A percentile compares a stretch with the other conserved stretches of the same genome.
Conservation (phyloP, 2,113 vertebrate genomes). For the Grammomys surdaster region DNA sequence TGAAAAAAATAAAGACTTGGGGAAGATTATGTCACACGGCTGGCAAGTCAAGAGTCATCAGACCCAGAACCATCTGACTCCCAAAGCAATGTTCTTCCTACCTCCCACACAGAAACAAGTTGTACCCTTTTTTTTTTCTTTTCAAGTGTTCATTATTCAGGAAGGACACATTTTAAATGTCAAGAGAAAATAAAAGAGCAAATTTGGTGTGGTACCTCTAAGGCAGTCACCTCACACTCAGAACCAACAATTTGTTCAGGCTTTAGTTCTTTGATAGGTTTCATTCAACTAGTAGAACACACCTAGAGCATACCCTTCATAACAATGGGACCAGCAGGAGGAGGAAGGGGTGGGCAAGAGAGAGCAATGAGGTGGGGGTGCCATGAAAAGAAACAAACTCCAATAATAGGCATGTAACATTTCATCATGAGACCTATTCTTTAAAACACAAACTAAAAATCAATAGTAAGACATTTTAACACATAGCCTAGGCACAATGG, state of each 20-base stretch:
- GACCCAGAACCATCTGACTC: not conserved
- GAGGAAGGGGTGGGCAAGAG: no score
- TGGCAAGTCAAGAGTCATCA: constrained; percentile 6
- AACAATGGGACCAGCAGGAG: not conserved
- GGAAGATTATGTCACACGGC: not conserved
- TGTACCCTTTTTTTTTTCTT: not conserved
- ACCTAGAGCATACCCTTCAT: not conserved
- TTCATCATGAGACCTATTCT: not conserved
- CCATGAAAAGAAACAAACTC: not conserved
- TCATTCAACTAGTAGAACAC: not conserved
- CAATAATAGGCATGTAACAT: not conserved
- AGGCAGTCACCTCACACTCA: not conserved
- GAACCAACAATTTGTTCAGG: not conserved
- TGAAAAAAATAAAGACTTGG: constrained; percentile 49
- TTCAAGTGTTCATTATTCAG: not conserved
- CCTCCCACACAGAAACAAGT: not conserved
- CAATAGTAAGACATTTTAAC: no score
- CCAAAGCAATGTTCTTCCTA: constrained; percentile 7
- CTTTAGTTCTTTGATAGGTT: not conserved
- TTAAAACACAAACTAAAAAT: not conserved
- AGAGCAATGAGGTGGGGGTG: no score
- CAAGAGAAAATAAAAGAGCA: constrained; percentile 32
- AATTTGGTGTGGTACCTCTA: not conserved
- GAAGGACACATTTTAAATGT: constrained; percentile 33
- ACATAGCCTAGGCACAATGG: not conserved